Evolutionary conservation across 2,113 vertebrate genomes (phyloP).

Genomic region (Anoura caudifer): DNA sequence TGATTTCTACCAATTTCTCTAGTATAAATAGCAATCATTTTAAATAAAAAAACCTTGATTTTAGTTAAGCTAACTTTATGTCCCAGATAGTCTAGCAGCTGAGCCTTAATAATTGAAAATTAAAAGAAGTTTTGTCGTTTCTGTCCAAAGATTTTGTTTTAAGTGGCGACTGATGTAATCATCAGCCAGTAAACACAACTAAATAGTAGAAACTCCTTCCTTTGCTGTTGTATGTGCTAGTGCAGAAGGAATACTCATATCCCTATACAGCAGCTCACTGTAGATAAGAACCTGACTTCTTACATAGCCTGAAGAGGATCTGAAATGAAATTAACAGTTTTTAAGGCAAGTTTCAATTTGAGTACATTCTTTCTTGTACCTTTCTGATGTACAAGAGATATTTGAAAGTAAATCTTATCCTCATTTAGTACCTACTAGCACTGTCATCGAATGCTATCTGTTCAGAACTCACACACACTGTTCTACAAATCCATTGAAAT

Average conservation of each 20-base stretch:
- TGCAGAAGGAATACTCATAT: background rate
- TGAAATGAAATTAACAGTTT: background rate
- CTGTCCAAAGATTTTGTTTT: background rate
- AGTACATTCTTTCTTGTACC: background rate
- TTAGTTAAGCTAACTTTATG: background rate
- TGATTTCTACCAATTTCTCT: background rate
- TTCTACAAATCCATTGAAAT: background rate
- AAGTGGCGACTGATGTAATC: background rate
- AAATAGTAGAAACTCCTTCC: background rate
- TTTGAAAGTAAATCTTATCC: background rate
- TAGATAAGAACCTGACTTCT: background rate
- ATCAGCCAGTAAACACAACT: background rate
- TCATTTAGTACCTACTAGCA: background rate
- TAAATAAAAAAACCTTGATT: background rate
- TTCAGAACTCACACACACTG: background rate
- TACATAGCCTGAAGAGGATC: background rate
- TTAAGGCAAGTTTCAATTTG: background rate
- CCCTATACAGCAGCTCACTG: background rate
- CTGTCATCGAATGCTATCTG: background rate
- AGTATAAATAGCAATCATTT: background rate
- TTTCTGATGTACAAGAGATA: background rate
- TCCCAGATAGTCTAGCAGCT: background rate
- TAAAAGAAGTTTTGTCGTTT: slow-evolving; percentile 5
- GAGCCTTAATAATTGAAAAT: background rate
- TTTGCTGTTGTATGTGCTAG: background rate